Conservation (phyloP, 2,888 invertebrate genomes). For the Dioctria linearis region DNA sequence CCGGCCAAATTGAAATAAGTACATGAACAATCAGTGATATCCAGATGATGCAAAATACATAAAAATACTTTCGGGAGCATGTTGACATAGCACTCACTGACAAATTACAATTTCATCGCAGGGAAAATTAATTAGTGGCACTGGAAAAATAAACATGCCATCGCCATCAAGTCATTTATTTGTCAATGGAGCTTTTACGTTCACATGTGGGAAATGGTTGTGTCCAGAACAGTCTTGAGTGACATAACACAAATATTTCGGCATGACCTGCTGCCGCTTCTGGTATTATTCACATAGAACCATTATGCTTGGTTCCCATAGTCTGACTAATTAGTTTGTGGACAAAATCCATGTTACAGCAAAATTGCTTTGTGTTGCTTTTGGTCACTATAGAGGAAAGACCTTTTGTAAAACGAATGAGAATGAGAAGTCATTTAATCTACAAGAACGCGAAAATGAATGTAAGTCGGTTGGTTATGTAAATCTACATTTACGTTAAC, state of each 20-base stretch:
- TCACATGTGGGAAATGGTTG: slow-evolving; percentile 33
- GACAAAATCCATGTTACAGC: slow-evolving; percentile 29
- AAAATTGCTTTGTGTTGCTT: slow-evolving; percentile 28
- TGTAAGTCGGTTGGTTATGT: no score
- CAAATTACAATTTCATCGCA: slow-evolving; percentile 44
- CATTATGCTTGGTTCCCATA: slow-evolving; percentile 18
- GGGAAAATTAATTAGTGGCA: slow-evolving; percentile 55
- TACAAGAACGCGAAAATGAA: no score
- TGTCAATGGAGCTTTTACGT: slow-evolving; percentile 27
- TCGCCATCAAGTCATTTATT: slow-evolving; percentile 53
- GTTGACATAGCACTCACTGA: slow-evolving; percentile 15
- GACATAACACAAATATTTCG: slow-evolving; percentile 50
- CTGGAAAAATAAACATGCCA: slow-evolving; percentile 54
- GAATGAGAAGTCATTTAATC: no score
- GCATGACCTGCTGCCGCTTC: slow-evolving; percentile 24
- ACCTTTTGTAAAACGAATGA: no score
- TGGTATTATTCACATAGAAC: slow-evolving; percentile 19
- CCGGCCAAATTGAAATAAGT: no score
- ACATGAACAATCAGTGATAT: not conserved
- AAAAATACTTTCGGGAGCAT: not conserved
- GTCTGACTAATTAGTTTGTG: slow-evolving; percentile 40
- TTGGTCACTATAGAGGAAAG: not conserved
- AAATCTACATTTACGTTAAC: no score
- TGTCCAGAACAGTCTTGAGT: slow-evolving; percentile 46
- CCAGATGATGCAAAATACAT: not conserved